phyloP scores from a whole-genome alignment of 2,113 vertebrate species.

The Salvelinus fontinalis region DNA sequence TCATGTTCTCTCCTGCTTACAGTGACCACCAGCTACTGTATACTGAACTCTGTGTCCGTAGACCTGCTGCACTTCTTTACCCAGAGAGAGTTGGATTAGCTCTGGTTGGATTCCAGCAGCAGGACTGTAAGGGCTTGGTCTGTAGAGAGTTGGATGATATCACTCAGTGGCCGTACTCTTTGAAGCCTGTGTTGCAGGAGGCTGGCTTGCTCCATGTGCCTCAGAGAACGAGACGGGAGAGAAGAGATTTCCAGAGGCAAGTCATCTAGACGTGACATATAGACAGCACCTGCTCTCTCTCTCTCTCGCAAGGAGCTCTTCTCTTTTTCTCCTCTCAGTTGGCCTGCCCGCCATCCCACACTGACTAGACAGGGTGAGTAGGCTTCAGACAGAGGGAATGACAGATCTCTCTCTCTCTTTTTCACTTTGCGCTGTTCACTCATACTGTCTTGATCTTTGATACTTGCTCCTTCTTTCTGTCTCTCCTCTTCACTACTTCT shows the following conservation, averaged over 20 bases:
- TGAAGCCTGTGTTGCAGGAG: conserved; percentile 8
- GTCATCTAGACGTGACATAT: not conserved
- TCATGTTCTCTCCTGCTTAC: not conserved
- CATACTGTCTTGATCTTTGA: not conserved
- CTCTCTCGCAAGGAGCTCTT: conserved; percentile 27
- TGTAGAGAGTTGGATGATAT: not conserved
- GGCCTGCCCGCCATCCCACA: not conserved
- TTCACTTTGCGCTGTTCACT: conserved; percentile 5
- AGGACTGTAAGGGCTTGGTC: conserved; percentile 7
- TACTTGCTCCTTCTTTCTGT: not conserved
- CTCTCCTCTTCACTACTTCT: not conserved
- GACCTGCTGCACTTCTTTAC: not conserved
- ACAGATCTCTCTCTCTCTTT: conserved; percentile 12
- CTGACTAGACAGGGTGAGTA: conserved; percentile 68
- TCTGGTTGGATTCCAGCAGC: not conserved
- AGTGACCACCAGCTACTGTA: conserved; percentile 13
- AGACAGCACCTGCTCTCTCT: conserved; percentile 17
- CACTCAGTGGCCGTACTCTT: not conserved
- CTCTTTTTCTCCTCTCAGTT: conserved; percentile 7
- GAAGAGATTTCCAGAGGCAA: not conserved
- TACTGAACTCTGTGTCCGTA: not conserved
- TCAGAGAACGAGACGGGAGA: conserved; percentile 10
- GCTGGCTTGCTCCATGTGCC: conserved; percentile 25
- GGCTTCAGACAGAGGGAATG: not conserved
- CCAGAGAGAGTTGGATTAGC: not conserved